Percentiles rank a stretch among this genome's conserved stretches.
These are phyloP conservation scores for Tetranychus cinnabarinus DNA, from an alignment of 1,140 invertebrate genomes.

Conservation along the genomic window DNA sequence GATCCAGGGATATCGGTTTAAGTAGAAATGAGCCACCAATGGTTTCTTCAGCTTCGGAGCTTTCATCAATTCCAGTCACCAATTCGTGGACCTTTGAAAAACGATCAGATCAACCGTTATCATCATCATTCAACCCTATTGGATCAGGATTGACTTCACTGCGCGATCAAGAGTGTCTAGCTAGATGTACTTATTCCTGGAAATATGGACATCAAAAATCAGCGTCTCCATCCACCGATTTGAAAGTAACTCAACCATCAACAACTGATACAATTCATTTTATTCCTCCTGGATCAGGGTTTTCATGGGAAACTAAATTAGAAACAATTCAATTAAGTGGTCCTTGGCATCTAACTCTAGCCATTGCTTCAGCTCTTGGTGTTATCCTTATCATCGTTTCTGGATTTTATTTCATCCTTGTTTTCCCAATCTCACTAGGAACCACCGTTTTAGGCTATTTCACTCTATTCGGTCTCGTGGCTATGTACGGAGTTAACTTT, in stretches of 20 bases:
- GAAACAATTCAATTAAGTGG: background rate
- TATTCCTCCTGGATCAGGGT: background rate
- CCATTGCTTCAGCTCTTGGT: conserved; percentile 20
- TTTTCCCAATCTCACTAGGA: conserved; percentile 23
- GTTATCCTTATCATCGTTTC: conserved; percentile 20
- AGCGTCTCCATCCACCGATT: no score
- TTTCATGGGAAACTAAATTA: background rate
- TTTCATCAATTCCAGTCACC: background rate
- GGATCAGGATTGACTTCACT: background rate
- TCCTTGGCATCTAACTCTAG: conserved; percentile 21
- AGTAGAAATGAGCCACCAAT: background rate
- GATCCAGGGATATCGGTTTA: background rate
- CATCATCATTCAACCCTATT: background rate
- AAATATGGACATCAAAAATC: no score
- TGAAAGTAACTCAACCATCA: no score
- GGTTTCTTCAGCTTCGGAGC: no score
- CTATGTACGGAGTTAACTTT: conserved; percentile 25
- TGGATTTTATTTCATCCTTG: conserved; percentile 25
- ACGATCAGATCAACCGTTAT: background rate
- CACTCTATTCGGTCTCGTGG: conserved; percentile 23
- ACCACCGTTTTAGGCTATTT: conserved; percentile 26
- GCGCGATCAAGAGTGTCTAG: background rate
- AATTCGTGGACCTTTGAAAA: background rate
- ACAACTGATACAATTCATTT: background rate
- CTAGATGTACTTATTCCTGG: background rate